Percentiles rank a stretch among this genome's conserved stretches.
Conservation (phyloP, 1,140 invertebrate species). For the Stegodyphus dumicola region DNA sequence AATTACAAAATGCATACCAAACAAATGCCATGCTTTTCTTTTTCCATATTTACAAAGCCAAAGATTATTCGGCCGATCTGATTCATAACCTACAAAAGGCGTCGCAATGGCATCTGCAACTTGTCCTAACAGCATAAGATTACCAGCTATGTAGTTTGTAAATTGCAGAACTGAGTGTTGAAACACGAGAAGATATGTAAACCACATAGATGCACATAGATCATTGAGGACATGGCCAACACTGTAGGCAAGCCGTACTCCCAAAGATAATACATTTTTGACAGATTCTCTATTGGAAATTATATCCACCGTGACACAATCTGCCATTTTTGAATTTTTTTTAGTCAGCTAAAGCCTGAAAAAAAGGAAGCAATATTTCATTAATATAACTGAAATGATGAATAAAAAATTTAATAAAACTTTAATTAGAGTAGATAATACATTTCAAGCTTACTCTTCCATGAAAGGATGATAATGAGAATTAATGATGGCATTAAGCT, state of each 20-base stretch:
- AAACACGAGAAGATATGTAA: conserved; percentile 89
- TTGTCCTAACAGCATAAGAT: conserved; percentile 86
- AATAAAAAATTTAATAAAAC: too few relatives aligned
- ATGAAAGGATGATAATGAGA: too few relatives aligned
- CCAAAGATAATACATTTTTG: conserved; percentile 56
- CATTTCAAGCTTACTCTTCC: too few relatives aligned
- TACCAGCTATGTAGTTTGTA: conserved; percentile 79
- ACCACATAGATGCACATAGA: conserved; percentile 96
- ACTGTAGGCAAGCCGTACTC: conserved; percentile 73
- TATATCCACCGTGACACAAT: not conserved
- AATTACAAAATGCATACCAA: conserved; percentile 73
- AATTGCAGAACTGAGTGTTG: conserved; percentile 71
- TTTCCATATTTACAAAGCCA: conserved; percentile 81
- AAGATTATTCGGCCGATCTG: conserved; percentile 76
- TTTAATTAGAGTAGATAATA: too few relatives aligned
- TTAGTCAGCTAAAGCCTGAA: not conserved
- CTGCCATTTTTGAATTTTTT: conserved; percentile 25
- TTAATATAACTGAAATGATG: too few relatives aligned
- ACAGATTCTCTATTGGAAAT: not conserved
- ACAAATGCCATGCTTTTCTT: conserved; percentile 91
- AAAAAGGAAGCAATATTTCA: not conserved
- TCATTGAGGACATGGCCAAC: conserved; percentile 93
- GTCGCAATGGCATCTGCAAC: conserved; percentile 90
- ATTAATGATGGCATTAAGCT: too few relatives aligned
- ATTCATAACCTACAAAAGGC: conserved; percentile 88